Evolutionary conservation across 2,113 vertebrate species (phyloP), one percentile per base, ranked within the genome.

Genomic region (Dinomys branickii): DNA sequence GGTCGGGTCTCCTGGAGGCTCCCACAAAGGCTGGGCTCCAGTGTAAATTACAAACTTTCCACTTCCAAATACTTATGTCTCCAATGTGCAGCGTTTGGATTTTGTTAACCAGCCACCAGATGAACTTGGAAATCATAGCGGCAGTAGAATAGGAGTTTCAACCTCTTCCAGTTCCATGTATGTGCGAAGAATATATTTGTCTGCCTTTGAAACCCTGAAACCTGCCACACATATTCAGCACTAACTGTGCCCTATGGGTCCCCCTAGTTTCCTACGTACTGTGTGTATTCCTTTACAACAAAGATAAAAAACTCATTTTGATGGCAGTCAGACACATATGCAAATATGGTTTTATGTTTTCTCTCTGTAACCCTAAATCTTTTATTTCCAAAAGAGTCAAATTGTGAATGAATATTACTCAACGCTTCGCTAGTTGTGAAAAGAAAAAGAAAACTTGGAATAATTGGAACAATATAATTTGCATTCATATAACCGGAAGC

Each of bases 61-160:
- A 88, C 93, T 96, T 83, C 95, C 28, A 24, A 85, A 71, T 47
- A 91, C 93, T 89, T 97, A 80, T 59, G 20, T 90, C 28, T 63
- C 0, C 22, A 96, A 95, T 91, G 95, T 85, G 85, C 93, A 97
- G 84, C 3, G 71, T 94, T 97, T 59, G 30, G 95, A 81, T 98
- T 96, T 94, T 12, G 56, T 75, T 96, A 75, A 90, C 41, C 91
- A 92, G 92, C 69, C 97, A 93, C 96, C 96, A 97, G 95, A 96
- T 83, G 96, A 97, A 73, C 69, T 97, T 98, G 97, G 97, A 98
- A 98, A 98, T 98, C 96, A 16, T 95, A 97, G 96, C 94, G 80
- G 94, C 96, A 94, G 82, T 97, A 97, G 88, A 93, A 91, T 35
- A 94, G 71, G 94, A 94, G 95, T 97, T 98, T 97, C 97, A n/a